phyloP scores from a whole-genome alignment of 1,140 invertebrate genomes.

The Episyrphus balteatus region DNA sequence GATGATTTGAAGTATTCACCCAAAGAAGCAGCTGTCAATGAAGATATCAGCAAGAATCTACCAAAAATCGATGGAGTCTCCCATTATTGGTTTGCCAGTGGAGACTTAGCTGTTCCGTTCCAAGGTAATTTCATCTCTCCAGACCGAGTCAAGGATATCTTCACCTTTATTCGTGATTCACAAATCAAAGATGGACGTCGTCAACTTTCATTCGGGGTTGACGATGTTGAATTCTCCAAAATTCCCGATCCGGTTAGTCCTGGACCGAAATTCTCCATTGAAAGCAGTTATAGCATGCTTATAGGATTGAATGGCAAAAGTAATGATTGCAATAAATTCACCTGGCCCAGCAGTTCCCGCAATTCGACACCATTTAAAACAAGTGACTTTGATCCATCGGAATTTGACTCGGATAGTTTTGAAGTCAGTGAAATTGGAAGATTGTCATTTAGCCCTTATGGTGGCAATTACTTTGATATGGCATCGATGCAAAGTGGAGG shows the following conservation, averaged over 20 bases:
- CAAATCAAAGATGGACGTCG: slow-evolving; percentile 11
- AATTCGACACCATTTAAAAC: slow-evolving; percentile 18
- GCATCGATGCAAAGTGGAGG: neutral
- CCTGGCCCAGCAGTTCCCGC: slow-evolving; percentile 17
- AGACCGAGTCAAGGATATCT: slow-evolving; percentile 22
- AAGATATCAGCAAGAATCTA: slow-evolving; percentile 8
- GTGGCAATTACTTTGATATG: slow-evolving; percentile 6
- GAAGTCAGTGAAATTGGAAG: slow-evolving; percentile 18
- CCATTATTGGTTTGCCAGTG: slow-evolving; percentile 30
- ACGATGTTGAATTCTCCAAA: slow-evolving; percentile 24
- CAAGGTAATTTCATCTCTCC: slow-evolving; percentile 17
- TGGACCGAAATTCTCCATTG: slow-evolving; percentile 26
- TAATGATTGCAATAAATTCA: slow-evolving; percentile 27
- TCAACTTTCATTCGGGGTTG: slow-evolving; percentile 18
- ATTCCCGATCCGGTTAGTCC: slow-evolving; percentile 19
- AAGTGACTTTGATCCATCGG: slow-evolving; percentile 26
- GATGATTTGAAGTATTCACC: slow-evolving; percentile 21
- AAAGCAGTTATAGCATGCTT: slow-evolving; percentile 31
- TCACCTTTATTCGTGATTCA: slow-evolving; percentile 16
- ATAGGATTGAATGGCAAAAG: slow-evolving; percentile 26
- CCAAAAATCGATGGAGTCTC: slow-evolving; percentile 17
- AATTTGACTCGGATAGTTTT: slow-evolving; percentile 20
- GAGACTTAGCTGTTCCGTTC: slow-evolving; percentile 28
- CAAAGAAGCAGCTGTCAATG: neutral
- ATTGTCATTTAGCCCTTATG: slow-evolving; percentile 19